phyloP scores from a whole-genome alignment of 30 jellyfish, hydroid and myxozoan species.

The Cassiopea xamachana region DNA sequence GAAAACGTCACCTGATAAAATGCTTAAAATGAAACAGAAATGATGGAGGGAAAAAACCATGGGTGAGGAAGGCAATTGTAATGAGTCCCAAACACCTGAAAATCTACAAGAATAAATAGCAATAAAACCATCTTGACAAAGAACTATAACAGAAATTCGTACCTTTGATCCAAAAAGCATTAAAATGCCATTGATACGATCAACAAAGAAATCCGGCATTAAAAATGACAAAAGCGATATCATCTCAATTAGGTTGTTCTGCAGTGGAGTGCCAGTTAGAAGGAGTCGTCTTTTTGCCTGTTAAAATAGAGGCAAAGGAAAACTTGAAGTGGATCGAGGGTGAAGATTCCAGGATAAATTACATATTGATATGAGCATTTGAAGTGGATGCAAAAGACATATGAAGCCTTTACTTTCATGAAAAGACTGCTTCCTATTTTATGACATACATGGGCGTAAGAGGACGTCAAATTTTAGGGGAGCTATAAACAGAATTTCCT shows the following conservation, averaged over 20 bases:
- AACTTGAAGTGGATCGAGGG: not conserved
- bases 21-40: too few relatives aligned
- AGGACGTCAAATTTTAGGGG: too few relatives aligned
- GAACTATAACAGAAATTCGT: too few relatives aligned
- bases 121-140: too few relatives aligned
- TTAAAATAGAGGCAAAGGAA: not conserved
- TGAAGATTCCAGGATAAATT: not conserved
- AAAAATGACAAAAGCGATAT: slow-evolving; percentile 75
- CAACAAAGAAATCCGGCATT: slow-evolving; percentile 88
- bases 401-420: too few relatives aligned
- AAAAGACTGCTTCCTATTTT: too few relatives aligned
- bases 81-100: not conserved
- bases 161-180: slow-evolving; percentile 62
- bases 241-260: slow-evolving; percentile 84
- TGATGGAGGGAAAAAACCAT: not conserved
- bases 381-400: not conserved
- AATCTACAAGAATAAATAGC: not conserved
- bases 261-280: slow-evolving; percentile 93
- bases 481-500: too few relatives aligned
- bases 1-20: not conserved
- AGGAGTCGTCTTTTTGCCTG: slow-evolving; percentile 81
- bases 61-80: not conserved
- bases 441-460: too few relatives aligned
- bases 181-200: slow-evolving; percentile 37
- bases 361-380: not conserved